Conservation (phyloP, 2,113 vertebrate species). For the Rattus rattus region DNA sequence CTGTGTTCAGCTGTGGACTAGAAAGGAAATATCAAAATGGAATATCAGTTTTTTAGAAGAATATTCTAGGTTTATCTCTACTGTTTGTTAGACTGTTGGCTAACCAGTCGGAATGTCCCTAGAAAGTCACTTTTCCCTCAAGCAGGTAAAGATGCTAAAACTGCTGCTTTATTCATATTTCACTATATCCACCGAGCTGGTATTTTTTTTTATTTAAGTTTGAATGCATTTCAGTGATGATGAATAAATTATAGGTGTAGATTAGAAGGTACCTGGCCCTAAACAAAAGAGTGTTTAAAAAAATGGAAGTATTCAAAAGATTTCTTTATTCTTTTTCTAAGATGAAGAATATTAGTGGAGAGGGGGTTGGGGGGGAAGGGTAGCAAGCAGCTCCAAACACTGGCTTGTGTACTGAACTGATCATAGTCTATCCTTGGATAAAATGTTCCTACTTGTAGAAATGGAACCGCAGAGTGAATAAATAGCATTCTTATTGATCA, state of each 20-base stretch:
- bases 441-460: neutral
- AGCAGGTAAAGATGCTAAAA: constrained; percentile 18
- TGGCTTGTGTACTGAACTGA: neutral
- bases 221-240: neutral
- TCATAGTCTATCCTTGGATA: neutral
- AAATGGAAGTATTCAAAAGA: neutral
- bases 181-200: neutral
- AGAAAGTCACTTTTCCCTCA: neutral
- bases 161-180: constrained; percentile 17
- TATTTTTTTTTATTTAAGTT: neutral
- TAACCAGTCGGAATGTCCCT: neutral
- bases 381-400: neutral
- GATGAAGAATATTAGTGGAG: neutral
- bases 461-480: neutral
- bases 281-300: neutral
- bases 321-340: neutral
- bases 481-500: neutral
- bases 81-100: neutral
- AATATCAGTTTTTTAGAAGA: neutral
- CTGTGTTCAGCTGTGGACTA: neutral
- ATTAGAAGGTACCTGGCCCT: neutral
- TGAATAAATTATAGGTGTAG: neutral
- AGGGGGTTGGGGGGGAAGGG: neutral
- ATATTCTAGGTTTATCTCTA: neutral
- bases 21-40: neutral